Evolutionary conservation across 2,888 invertebrate species (phyloP), one percentile per base, ranked within the genome.

Genomic region (Nymphalis c-album): DNA sequence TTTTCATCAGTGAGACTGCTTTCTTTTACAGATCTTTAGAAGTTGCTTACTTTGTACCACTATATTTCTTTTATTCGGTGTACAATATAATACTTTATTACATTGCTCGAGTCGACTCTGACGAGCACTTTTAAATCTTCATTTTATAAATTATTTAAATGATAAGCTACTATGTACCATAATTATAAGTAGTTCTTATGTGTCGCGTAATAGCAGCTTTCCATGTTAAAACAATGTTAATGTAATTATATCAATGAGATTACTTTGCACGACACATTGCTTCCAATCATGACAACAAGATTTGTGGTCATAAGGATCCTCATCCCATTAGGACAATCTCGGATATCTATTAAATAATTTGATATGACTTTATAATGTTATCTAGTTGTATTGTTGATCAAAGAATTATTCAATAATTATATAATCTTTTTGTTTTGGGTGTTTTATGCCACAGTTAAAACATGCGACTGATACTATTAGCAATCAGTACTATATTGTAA

Each of bases 251-350:
- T 18, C 68, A 71, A 71, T 57, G 57, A 65, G 69, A 69, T 69
- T 69, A 69, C 50, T 47, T 57, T 31, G n/a, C 57, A 57, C 18
- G 31, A 58, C 59, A 50, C 50, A 46, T 67, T 50, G 48, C 31
- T 53, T 60, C 7, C 63, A 63, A 60, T 63, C 55, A 60, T 53
- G 61, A 64, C 60, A 67, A 70, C 61, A 60, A 69, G 69, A 70
- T 70, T 63, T 66, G 58, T 62, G 47, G 63, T 57, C 63, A 63
- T 26, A 57, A 65, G 65, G 48, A 58, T 60, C 26, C 31, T 55
- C 51, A 71, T 71, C 71, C 71, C 71, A 71, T 71, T 71, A 71
- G 60, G 8, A n/a, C 58, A 47, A 65, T 61, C 60, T 61, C 62
- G 51, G 55, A 67, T 67, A 68, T 63, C 60, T 68, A 68, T 71